Conservation (phyloP, 2,797 vertebrate species). For the Nasua narica region DNA sequence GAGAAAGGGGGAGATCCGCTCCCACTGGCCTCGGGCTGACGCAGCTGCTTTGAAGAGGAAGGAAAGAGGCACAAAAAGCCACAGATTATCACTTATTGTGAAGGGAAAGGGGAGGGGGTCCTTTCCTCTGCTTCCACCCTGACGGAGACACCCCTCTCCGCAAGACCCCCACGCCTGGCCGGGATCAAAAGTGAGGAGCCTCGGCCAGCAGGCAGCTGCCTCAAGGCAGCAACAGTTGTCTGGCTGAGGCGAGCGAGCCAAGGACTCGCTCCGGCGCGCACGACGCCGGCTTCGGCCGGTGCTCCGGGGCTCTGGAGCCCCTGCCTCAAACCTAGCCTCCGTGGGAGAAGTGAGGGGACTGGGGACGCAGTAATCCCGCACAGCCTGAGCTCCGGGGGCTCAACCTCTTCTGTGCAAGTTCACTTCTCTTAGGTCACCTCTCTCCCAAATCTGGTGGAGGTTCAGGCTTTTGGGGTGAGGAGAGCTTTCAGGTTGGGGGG, state of each 20-base stretch:
- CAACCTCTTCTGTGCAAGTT: constrained; percentile 54
- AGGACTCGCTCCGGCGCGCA: constrained; percentile 54
- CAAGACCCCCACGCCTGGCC: background rate
- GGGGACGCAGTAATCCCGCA: background rate
- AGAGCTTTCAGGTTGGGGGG: constrained; percentile 9
- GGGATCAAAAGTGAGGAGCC: background rate
- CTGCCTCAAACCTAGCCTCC: background rate
- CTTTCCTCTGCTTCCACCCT: background rate
- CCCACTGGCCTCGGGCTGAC: background rate
- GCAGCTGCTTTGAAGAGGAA: background rate
- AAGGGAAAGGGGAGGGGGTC: background rate
- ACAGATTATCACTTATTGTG: background rate
- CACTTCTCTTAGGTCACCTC: constrained; percentile 61
- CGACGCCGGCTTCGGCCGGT: constrained; percentile 38
- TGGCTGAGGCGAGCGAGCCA: constrained; percentile 52
- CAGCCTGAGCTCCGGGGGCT: background rate
- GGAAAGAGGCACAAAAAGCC: background rate
- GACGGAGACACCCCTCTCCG: background rate
- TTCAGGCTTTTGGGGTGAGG: constrained; percentile 34
- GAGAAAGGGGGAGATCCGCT: background rate
- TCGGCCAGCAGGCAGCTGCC: constrained; percentile 30
- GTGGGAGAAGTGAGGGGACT: background rate
- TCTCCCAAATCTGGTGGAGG: constrained; percentile 53
- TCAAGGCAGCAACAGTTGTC: constrained; percentile 85
- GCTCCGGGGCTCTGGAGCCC: constrained; percentile 37